Base-by-base conservation (phyloP, 2,113 vertebrate genomes). In the Bothrops jararaca region DNA sequence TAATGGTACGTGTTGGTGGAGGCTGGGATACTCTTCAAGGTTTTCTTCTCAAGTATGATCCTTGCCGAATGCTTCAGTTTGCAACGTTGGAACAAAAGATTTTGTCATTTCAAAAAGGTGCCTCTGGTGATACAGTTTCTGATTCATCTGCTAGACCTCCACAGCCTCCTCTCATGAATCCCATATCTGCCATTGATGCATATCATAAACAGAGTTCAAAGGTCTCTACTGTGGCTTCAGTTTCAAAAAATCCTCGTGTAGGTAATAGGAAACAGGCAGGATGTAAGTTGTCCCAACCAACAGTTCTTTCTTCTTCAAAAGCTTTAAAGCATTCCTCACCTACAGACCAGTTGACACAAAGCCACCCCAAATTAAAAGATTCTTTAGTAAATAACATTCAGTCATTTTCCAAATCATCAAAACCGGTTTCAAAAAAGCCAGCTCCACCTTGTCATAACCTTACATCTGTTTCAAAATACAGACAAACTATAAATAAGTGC, bases 11-110 rank as follows among this genome's bases (percentile, higher is more conserved):
- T 23, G 99, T 99, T 3, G 99, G 99, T 34, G 99, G 99, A 86
- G 99, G 99, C 90, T 99, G 99, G 99, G 99, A 99, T 97, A 99
- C 99, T 0, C 98, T 99, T 91, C 98, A 98, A 90, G 99, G 99
- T 20, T 99, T 99, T 97, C 97, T 99, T 87, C 97, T 98, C 48
- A 99, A 99, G 92, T 98, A 99, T 20, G 99, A 99, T 96, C 99
- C 99, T 0, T 98, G 98, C 94, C 97, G 99, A 6, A 98, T 99
- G 56, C 97, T 99, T 92, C 99, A 99, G 97, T 99, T 99, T 97
- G 99, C 99, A 94, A 99, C 98, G 0, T 97, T 99, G 60, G 99
- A 99, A 97, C 98, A 99, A 97, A 99, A 99, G 97, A 99, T 99
- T 95, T 96, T 99, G 95, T 98, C 99, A 0, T 99, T 99, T 92